phyloP scores from a whole-genome alignment of 2,797 vertebrate genomes.

The Uromys caudimaculatus region DNA sequence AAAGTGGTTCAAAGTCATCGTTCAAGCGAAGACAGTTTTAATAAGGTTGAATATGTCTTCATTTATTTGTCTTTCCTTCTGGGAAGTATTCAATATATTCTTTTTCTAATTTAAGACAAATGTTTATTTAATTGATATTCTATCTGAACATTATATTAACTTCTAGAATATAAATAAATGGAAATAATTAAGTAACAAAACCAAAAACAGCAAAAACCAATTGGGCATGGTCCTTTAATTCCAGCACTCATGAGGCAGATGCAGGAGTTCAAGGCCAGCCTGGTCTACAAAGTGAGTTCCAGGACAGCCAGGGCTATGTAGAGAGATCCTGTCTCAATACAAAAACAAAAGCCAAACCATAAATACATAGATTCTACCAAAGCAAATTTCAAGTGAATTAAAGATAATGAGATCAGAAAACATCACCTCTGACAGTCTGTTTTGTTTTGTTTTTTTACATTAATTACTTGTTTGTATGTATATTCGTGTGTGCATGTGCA shows the following conservation, averaged over 20 bases:
- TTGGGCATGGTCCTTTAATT: not conserved
- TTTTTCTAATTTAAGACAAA: constrained; percentile 50
- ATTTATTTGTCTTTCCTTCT: constrained; percentile 48
- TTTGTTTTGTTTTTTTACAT: not conserved
- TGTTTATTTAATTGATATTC: constrained; percentile 21
- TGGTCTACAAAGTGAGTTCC: not conserved
- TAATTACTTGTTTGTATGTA: not conserved
- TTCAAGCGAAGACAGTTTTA: constrained; percentile 1
- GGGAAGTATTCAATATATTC: not conserved
- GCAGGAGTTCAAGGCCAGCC: not conserved
- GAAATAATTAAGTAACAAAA: not conserved
- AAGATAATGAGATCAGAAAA: constrained; percentile 61
- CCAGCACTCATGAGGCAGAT: not conserved
- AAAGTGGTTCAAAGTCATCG: not conserved
- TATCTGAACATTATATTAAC: not conserved
- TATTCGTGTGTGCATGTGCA: not conserved
- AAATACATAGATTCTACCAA: not conserved
- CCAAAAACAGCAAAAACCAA: not conserved
- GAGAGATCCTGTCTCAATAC: not conserved
- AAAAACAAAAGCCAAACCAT: not conserved
- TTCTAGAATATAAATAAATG: not conserved
- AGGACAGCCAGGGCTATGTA: not conserved
- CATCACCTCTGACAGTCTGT: not conserved
- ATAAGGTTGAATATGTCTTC: not conserved
- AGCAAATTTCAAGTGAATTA: constrained; percentile 57